phyloP scores from a whole-genome alignment of 1,140 invertebrate species.

The Phymastichus coffea region DNA sequence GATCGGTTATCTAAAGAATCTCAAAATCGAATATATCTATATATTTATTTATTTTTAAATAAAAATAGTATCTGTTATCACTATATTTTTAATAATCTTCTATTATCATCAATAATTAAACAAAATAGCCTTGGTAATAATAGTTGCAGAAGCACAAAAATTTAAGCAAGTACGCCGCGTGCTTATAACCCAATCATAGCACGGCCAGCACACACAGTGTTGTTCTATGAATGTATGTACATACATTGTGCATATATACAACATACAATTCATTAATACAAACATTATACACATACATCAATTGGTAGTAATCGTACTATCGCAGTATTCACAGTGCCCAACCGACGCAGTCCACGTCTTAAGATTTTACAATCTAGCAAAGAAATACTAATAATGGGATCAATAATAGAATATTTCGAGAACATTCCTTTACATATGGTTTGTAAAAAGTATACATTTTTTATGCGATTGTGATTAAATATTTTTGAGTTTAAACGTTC shows the following conservation, averaged over 20 bases:
- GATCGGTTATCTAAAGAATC: too few relatives aligned
- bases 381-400: conserved; percentile 35
- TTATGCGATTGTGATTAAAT: conserved; percentile 1
- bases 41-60: too few relatives aligned
- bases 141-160: too few relatives aligned
- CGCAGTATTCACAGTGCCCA: background rate
- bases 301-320: background rate
- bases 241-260: background rate
- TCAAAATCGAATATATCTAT: too few relatives aligned
- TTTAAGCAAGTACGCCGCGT: too few relatives aligned
- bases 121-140: too few relatives aligned
- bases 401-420: conserved; percentile 47
- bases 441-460: conserved; percentile 1
- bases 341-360: background rate
- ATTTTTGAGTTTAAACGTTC: background rate
- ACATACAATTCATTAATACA: background rate
- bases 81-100: too few relatives aligned
- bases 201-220: too few relatives aligned
- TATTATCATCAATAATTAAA: too few relatives aligned
- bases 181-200: too few relatives aligned
- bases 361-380: background rate
- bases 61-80: too few relatives aligned
- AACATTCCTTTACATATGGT: conserved; percentile 65
- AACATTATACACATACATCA: background rate
- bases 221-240: background rate